Conservation (phyloP, 2,113 vertebrate species). For the Crotalus viridis region DNA sequence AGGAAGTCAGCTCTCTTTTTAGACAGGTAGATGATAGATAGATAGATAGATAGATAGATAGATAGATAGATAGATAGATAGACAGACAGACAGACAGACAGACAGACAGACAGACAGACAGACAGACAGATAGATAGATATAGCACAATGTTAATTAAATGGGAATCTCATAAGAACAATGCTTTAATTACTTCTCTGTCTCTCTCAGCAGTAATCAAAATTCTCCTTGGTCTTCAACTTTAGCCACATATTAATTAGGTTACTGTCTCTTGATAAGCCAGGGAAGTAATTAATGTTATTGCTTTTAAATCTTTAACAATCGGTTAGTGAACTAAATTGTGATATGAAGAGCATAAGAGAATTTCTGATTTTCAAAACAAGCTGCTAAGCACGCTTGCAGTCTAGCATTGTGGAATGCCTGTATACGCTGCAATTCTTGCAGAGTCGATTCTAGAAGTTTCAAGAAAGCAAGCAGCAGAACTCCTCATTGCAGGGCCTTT, state of each 20-base stretch:
- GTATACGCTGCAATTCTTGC: neutral
- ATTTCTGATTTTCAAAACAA: conserved; percentile 30
- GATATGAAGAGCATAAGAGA: conserved; percentile 36
- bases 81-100: conserved; percentile 21
- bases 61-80: conserved; percentile 3
- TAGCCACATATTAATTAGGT: conserved; percentile 67
- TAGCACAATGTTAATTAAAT: conserved; percentile 67
- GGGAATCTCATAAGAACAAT: conserved; percentile 47
- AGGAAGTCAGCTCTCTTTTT: conserved; percentile 30
- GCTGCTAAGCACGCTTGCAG: neutral
- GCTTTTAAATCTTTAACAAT: conserved; percentile 59
- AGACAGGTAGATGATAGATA: conserved; percentile 1
- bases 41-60: conserved; percentile 7
- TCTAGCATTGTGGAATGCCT: neutral
- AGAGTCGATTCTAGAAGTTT: neutral
- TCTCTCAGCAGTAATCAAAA: conserved; percentile 65
- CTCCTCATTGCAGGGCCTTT: neutral
- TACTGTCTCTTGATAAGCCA: conserved; percentile 61
- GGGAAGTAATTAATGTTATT: conserved; percentile 58
- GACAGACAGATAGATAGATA: conserved; percentile 15
- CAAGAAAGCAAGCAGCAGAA: neutral
- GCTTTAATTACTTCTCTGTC: conserved; percentile 68
- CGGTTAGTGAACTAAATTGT: conserved; percentile 53
- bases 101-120: neutral
- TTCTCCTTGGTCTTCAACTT: conserved; percentile 64